phyloP scores from a whole-genome alignment of 37 sponge, comb jelly and placozoan species.

The Chondrosia reniformis region DNA sequence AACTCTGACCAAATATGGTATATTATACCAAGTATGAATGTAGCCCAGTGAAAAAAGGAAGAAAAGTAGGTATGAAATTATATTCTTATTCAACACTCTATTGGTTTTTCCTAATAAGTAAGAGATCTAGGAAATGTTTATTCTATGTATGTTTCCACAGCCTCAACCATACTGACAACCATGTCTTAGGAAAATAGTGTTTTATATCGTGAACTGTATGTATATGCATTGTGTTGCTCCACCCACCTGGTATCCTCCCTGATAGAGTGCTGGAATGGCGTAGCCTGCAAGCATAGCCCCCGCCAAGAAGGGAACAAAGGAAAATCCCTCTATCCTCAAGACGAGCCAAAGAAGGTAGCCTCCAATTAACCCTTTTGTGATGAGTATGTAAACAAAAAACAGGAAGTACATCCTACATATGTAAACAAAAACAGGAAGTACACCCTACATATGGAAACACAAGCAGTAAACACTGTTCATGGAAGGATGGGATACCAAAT shows the following conservation, averaged over 20 bases:
- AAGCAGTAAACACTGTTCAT: no score
- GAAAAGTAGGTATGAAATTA: no score
- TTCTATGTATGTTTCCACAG: no score
- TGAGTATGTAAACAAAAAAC: conserved; percentile 57
- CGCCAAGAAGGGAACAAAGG: conserved; percentile 30
- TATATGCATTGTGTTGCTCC: background rate
- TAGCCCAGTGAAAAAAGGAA: no score
- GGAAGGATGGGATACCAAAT: background rate
- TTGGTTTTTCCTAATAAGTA: no score
- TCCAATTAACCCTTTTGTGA: conserved; percentile 41
- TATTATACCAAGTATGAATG: no score
- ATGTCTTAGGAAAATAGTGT: no score
- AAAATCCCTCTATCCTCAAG: conserved; percentile 27
- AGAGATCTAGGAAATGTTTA: no score
- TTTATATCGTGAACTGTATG: no score
- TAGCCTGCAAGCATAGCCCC: conserved; percentile 27
- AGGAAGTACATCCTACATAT: conserved; percentile 56
- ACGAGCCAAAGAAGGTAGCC: conserved; percentile 39
- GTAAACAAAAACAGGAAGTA: background rate
- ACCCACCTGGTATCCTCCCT: conserved; percentile 37
- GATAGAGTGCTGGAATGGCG: conserved; percentile 45
- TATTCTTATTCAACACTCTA: no score
- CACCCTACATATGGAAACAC: conserved; percentile 31
- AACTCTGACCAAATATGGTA: no score
- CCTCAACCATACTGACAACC: no score